Base-by-base conservation (phyloP, 2,113 vertebrate species). In the Chauna torquata region DNA sequence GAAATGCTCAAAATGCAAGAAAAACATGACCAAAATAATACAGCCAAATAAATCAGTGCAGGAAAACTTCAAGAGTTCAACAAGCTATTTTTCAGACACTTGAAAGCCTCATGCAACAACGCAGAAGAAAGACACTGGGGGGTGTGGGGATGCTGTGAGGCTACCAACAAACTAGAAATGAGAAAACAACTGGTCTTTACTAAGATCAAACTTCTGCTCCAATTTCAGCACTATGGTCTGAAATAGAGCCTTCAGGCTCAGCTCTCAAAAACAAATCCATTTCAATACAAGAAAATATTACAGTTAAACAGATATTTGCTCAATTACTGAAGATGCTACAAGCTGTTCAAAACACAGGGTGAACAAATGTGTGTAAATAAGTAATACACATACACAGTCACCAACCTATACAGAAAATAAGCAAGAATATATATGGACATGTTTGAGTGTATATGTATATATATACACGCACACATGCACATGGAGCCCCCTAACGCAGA, bases 381-480 rank as follows among this genome's bases (percentile, higher is more conserved):
- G 7, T 65, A 20, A 30, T 6, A 77, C 12, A 58, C 5, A n/a
- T 9, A 30, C 0, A 24, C 2, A 70, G 19, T 18, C 47, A 79
- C 9, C 3, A 69, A 22, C 1, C 8, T n/a, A 19, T 12, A 40
- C 4, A 42, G 16, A 42, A 64, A 72, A 32, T 14, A 64, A 38
- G 6, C 20, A 20, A 62, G 3, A 4, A 2, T 25, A 11, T 36
- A 5, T 7, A 30, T 14, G n/a, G 8, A 42, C 16, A 12, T 6
- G 6, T 62, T 62, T 94, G 16, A 75, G 27, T 5, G 2, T 36
- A 4, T 27, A 25, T 4, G 9, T n/a, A 47, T 34, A 11, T 23
- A 47, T 34, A 68, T 4, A 9, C 8, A 9, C 1, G 16, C 2
- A 55, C 1, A 40, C 6, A 45, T 3, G 40, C 11, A 54, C 30